These are phyloP conservation scores for Parelbella ahira DNA, from an alignment of 2,888 invertebrate species.

Conservation along the genomic window DNA sequence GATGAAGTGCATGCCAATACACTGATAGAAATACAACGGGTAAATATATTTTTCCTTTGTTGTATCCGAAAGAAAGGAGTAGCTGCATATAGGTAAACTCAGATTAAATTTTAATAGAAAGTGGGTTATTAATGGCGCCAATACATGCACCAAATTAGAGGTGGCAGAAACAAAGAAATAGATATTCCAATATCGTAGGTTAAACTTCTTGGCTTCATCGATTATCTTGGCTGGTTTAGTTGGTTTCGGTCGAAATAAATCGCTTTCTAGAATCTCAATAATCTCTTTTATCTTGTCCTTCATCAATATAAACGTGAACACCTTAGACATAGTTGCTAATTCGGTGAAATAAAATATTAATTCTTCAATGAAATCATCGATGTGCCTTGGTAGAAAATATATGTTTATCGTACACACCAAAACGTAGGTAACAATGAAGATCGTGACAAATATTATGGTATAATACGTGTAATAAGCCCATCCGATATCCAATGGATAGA, in stretches of 20 bases:
- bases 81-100: slow-evolving; percentile 44
- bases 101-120: slow-evolving; percentile 32
- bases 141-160: slow-evolving; percentile 38
- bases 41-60: slow-evolving; percentile 40
- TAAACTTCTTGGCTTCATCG: slow-evolving; percentile 43
- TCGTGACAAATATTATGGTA: slow-evolving; percentile 36
- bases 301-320: slow-evolving; percentile 42
- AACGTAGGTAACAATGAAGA: slow-evolving; percentile 38
- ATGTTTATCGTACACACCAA: slow-evolving; percentile 44
- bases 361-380: slow-evolving; percentile 50
- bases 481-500: slow-evolving; percentile 38
- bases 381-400: slow-evolving; percentile 41
- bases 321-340: slow-evolving; percentile 43
- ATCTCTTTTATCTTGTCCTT: slow-evolving; percentile 39
- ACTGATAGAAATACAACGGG: slow-evolving; percentile 51
- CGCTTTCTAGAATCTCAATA: slow-evolving; percentile 43
- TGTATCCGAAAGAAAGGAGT: slow-evolving; percentile 45
- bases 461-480: slow-evolving; percentile 37
- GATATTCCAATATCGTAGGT: slow-evolving; percentile 44
- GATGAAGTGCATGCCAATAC: slow-evolving; percentile 44
- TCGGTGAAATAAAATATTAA: slow-evolving; percentile 52
- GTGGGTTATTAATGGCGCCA: slow-evolving; percentile 40
- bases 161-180: slow-evolving; percentile 37
- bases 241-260: slow-evolving; percentile 45
- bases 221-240: slow-evolving; percentile 38